A percentile compares a stretch with the other conserved stretches of the same genome.
Conservation (phyloP, 2,113 vertebrate species). For the Strix aluco region DNA sequence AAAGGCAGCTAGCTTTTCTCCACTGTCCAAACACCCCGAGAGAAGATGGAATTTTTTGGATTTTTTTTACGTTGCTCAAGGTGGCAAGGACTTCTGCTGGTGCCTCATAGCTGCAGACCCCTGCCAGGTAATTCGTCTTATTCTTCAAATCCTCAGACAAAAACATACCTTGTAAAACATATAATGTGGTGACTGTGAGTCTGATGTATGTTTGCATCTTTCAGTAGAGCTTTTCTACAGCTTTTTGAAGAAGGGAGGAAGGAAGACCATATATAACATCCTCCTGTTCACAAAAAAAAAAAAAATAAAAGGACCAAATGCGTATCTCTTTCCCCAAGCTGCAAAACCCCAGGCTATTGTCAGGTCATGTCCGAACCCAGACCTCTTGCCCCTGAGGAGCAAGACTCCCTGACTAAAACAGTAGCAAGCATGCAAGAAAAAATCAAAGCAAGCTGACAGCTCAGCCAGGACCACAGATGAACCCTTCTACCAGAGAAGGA, state of each 20-base stretch:
- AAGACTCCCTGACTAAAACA: neutral
- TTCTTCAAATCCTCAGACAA: neutral
- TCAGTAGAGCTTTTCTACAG: neutral
- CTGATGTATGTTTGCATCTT: neutral
- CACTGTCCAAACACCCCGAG: neutral
- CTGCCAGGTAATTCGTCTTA: neutral
- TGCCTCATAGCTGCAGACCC: neutral
- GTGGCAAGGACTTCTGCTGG: neutral
- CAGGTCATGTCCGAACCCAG: rapidly evolving
- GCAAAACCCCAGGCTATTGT: neutral
- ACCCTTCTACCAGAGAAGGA: neutral
- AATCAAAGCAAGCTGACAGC: neutral
- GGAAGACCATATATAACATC: neutral
- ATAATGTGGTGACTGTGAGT: neutral
- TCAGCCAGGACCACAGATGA: neutral
- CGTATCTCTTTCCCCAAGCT: neutral
- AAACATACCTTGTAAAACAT: neutral
- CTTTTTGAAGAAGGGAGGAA: neutral
- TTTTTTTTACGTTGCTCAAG: neutral
- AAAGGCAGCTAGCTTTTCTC: neutral
- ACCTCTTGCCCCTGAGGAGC: neutral
- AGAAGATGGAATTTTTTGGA: neutral
- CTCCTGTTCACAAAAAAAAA: too few relatives aligned
- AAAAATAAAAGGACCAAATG: rapidly evolving
- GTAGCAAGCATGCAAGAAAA: neutral